Conservation (phyloP, 2,888 invertebrate genomes). For the Fabriciana adippe region DNA sequence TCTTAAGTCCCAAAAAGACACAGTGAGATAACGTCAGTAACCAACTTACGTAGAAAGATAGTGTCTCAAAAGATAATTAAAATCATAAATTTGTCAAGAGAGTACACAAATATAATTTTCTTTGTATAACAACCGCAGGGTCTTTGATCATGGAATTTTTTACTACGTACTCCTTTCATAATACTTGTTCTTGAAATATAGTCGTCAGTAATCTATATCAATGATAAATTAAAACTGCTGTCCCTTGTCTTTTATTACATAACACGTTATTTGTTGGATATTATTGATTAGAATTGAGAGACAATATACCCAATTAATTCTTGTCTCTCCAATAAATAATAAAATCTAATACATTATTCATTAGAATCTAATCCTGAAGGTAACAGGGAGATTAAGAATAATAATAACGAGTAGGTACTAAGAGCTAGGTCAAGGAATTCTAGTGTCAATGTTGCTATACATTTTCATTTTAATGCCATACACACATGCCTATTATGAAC, state of each 20-base stretch:
- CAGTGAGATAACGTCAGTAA: conserved; percentile 26
- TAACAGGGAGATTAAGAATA: conserved; percentile 52
- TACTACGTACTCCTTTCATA: conserved; percentile 17
- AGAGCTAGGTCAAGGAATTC: conserved; percentile 71
- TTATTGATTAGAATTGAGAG: too few relatives aligned
- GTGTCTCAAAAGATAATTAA: conserved; percentile 55
- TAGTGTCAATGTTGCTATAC: conserved; percentile 56
- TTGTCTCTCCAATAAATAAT: too few relatives aligned
- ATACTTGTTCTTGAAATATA: not conserved
- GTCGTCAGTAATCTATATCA: not conserved
- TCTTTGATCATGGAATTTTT: conserved; percentile 41
- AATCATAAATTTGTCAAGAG: conserved; percentile 69
- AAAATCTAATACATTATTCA: conserved; percentile 15
- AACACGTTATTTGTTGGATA: too few relatives aligned
- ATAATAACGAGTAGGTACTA: conserved; percentile 61
- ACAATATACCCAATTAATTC: too few relatives aligned
- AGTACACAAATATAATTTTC: conserved; percentile 44
- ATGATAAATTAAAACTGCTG: too few relatives aligned
- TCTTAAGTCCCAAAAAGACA: conserved; percentile 4
- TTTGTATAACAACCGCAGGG: conserved; percentile 29
- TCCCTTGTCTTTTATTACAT: too few relatives aligned
- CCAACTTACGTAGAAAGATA: conserved; percentile 58
- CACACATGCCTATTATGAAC: conserved; percentile 38
- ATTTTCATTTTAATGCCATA: conserved; percentile 65
- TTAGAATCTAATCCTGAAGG: conserved; percentile 51